Base-by-base conservation (phyloP, 2,888 invertebrate genomes). In the Drosophila mayaguana region DNA sequence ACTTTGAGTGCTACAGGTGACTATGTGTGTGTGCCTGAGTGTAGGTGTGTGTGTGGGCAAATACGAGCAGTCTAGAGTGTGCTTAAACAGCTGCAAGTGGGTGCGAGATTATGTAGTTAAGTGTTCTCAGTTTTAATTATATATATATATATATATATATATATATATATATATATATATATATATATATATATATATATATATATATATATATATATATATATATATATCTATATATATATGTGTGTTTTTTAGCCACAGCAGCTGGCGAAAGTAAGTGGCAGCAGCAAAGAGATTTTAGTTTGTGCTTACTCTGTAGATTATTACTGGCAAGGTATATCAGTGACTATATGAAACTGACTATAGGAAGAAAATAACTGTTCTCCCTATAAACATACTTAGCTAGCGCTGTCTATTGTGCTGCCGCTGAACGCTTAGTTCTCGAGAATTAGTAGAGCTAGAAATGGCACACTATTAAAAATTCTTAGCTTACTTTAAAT, bases 221-320 rank as follows among this genome's bases (percentile, higher is more conserved):
- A 34, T 34, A 34, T 34, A 9, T 32, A 34, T 34, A 1, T 12
- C n/a, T n/a, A n/a, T n/a, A n/a, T n/a, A n/a, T n/a, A n/a, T n/a
- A n/a, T n/a, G n/a, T n/a, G n/a, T n/a, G n/a, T n/a, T n/a, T n/a
- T n/a, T n/a, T n/a, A n/a, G 20, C 32, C 38, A 12, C 38, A 25
- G 67, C 55, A 67, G 16, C 50, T 57, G 75, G 80, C 72, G 86
- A 85, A 81, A 85, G 86, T 86, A 78, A 81, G 68, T 59, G 86
- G 57, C 66, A 59, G 40, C 28, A 18, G 56, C 25, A 50, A n/a
- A 40, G 45, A 67, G n/a, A 34, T 75, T 75, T 51, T n/a, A 61
- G 65, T 40, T 55, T 63, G 12, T 28, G 11, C 18, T 46, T 46
- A 28, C 59, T 3, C 48, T 22, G 16, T 25, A 16, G 22, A 16